Base-by-base conservation (phyloP, 2,113 vertebrate species). In the Alectura lathami region DNA sequence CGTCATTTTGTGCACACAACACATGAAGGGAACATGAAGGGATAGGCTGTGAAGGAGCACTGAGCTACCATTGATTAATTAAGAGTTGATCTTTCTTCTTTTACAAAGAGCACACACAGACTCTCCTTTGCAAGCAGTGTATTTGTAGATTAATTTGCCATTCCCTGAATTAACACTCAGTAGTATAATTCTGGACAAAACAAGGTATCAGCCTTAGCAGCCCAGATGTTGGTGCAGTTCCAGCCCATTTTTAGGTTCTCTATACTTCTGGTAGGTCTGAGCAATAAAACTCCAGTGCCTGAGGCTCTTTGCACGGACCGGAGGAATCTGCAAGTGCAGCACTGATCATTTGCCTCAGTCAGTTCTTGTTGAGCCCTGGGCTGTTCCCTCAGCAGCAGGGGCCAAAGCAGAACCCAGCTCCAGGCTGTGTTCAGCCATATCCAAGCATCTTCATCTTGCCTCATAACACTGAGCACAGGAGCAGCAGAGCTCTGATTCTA, bases 281-380 rank as follows among this genome's bases (percentile, higher is more conserved):
- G 34, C 17, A 84, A 70, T 34, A 88, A 86, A 75, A 82, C 23
- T 20, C 6, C n/a, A 75, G 16, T 42, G 40, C 8, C 24, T 32
- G 27, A 62, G 51, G 42, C 8, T 11, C 7, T 75, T 64, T 66
- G 14, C 11, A 1, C 11, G 8, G 30, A 24, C 26, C 24, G 3
- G 4, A 0, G 2, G 7, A 1, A 0, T 5, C n/a, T 63, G 11
- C 21, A 36, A 70, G 26, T 20, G 18, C 29, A 13, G 6, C 32
- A 77, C 8, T 2, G 7, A 30, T 10, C 27, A 36, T 36, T 36
- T 91, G 36, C 13, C 14, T 60, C 10, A 30, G 17, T 36, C 34
- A 42, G 32, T 43, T 59, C 66, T 53, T 68, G 11, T 21, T 38
- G 81, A 78, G 12, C 5, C 6, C 70, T 82, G 48, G 6, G 13